Evolutionary conservation across 2,888 invertebrate species (phyloP).

Genomic region (Deilephila porcellus): DNA sequence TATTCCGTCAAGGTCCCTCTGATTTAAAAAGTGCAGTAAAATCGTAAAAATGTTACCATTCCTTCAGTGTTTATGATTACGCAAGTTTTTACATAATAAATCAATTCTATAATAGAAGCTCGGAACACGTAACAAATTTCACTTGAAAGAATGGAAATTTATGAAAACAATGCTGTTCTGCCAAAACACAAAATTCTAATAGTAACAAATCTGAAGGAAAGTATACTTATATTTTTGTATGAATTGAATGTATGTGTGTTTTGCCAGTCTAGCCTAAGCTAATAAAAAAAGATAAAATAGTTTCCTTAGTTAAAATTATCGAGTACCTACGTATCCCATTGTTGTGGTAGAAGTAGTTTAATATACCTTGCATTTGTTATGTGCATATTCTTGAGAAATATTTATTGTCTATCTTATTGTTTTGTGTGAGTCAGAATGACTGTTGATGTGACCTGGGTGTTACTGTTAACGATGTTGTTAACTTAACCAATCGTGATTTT

Average conservation of each 20-base stretch:
- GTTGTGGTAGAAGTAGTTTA: slow-evolving; percentile 42
- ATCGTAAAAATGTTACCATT: slow-evolving; percentile 71
- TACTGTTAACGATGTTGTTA: slow-evolving; percentile 63
- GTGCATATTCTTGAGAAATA: slow-evolving; percentile 54
- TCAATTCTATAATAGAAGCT: neutral
- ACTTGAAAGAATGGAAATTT: slow-evolving; percentile 63
- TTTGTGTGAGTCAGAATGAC: slow-evolving; percentile 61
- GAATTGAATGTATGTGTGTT: slow-evolving; percentile 63
- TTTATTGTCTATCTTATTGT: slow-evolving; percentile 7
- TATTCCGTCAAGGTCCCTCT: slow-evolving; percentile 74
- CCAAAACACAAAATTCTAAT: slow-evolving; percentile 70
- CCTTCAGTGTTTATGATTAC: slow-evolving; percentile 55
- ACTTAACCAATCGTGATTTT: slow-evolving; percentile 70
- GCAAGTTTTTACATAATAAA: neutral
- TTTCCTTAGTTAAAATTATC: slow-evolving; percentile 54
- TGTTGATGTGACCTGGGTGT: slow-evolving; percentile 85
- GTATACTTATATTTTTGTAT: slow-evolving; percentile 38
- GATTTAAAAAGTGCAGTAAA: slow-evolving; percentile 78
- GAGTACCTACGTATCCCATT: slow-evolving; percentile 49
- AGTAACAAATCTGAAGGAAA: slow-evolving; percentile 38
- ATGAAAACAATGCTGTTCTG: slow-evolving; percentile 75
- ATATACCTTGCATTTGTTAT: slow-evolving; percentile 54
- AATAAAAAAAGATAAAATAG: slow-evolving; percentile 72
- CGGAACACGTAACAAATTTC: slow-evolving; percentile 40
- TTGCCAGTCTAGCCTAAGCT: slow-evolving; percentile 82